Percentiles rank a stretch among this genome's conserved stretches.
Conservation (phyloP, 2,888 invertebrate species). For the Tryphoninae sp. region DNA sequence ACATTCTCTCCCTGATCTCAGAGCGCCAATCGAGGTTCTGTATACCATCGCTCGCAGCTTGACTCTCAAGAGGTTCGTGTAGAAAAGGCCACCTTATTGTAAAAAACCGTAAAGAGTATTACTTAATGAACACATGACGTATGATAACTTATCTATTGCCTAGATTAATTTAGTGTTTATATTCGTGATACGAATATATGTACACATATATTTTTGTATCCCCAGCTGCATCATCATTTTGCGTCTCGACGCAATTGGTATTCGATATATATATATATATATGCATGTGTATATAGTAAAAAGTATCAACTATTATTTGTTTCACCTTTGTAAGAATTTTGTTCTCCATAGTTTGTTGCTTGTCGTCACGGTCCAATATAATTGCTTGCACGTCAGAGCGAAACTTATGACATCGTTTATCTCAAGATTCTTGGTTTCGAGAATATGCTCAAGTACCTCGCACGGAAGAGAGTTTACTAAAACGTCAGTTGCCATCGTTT, state of each 20-base stretch:
- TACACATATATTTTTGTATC: not conserved
- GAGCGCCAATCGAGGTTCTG: conserved; percentile 77
- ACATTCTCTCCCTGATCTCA: conserved; percentile 78
- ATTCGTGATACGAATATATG: not conserved
- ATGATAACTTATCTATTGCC: conserved; percentile 13
- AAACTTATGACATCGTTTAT: conserved; percentile 82
- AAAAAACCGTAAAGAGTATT: not conserved
- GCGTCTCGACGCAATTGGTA: not conserved
- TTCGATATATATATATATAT: conserved; percentile 5
- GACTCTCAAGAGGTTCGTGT: conserved; percentile 75
- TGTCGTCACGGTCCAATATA: conserved; percentile 81
- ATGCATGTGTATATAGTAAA: not conserved
- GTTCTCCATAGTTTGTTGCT: conserved; percentile 82
- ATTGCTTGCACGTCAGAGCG: conserved; percentile 83
- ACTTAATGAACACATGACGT: not conserved
- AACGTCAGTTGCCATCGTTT: conserved; percentile 71
- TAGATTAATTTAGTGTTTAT: not conserved
- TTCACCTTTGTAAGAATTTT: conserved; percentile 81
- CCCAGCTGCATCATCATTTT: conserved; percentile 8
- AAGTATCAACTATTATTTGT: conserved; percentile 9
- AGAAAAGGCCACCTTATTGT: conserved; percentile 81
- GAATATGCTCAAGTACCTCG: conserved; percentile 76
- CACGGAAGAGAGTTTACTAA: conserved; percentile 73
- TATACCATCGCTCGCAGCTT: conserved; percentile 61
- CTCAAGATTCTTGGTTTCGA: conserved; percentile 70